These are phyloP conservation scores for Caenorhabditis auriculariae DNA, from an alignment of 2,888 invertebrate species.

Conservation along the genomic window DNA sequence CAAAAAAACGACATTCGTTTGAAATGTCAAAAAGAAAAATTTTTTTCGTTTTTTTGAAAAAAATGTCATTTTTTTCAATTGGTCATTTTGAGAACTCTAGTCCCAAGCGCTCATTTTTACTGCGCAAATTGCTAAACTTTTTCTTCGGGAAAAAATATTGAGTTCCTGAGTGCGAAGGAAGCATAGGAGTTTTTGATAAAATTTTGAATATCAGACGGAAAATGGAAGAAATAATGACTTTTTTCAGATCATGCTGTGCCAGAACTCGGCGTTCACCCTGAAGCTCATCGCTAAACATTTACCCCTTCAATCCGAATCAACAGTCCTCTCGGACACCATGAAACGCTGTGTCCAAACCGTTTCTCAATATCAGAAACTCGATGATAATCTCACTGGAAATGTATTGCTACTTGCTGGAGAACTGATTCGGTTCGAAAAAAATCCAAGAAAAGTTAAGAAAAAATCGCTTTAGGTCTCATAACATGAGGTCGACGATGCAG, in stretches of 20 bases:
- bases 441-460: not conserved
- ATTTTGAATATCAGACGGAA: too few relatives aligned
- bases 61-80: too few relatives aligned
- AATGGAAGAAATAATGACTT: too few relatives aligned
- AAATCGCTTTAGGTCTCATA: constrained; percentile 33
- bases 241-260: constrained; percentile 46
- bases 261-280: constrained; percentile 55
- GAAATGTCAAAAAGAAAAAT: too few relatives aligned
- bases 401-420: constrained; percentile 53
- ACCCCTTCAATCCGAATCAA: constrained; percentile 34
- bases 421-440: constrained; percentile 31
- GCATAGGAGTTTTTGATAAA: too few relatives aligned
- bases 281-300: constrained; percentile 53
- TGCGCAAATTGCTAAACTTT: too few relatives aligned
- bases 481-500: constrained; percentile 51
- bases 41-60: too few relatives aligned
- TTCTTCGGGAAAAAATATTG: too few relatives aligned
- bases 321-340: constrained; percentile 45
- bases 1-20: too few relatives aligned
- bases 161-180: too few relatives aligned
- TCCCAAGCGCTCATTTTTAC: too few relatives aligned
- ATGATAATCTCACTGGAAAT: constrained; percentile 54
- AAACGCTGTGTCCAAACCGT: constrained; percentile 44
- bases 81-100: too few relatives aligned
- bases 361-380: constrained; percentile 42